Base-by-base conservation (phyloP, 2,888 invertebrate species). In the Dynastes maya region DNA sequence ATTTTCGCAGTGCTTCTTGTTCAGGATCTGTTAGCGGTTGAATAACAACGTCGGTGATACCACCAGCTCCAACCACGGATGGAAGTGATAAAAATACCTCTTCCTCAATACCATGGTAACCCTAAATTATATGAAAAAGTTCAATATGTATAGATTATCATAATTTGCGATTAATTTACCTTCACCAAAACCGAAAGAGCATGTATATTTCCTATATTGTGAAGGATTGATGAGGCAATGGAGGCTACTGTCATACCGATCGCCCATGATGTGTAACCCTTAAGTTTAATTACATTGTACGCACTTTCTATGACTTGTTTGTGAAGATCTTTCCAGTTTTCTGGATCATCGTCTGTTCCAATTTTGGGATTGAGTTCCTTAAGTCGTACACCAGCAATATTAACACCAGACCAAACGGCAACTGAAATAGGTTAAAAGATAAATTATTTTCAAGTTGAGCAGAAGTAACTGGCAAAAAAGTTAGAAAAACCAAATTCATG, bases 371-470 rank as follows among this genome's bases (percentile, higher is more conserved):
- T 94, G 49, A 97, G 86, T 83, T 96, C 96, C 82, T 92, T 91
- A 78, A 97, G 90, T 2, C 95, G 92, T 0, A 97, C 96, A 6
- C 97, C 98, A 6, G 96, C 97, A 64, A 98, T 93, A 88, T 97
- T 97, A 29, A 97, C 97, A 11, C 96, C 96, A 0, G 97, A 97
- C 97, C 97, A 98, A 0, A 98, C 95, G 8, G 97, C 95, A 80
- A 97, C 96, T 95, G 86, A 8, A 58, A 40, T 32, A 70, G 53
- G 1, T 32, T 6, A 65, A 8, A 49, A 74, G n/a, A 45, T 29
- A 53, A 77, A 72, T 51, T 63, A 63, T 29, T 29, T 37, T 37
- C 5, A 2, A 37, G 45, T 45, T 45, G 45, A 45, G 8, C 2
- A 32, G 32, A 32, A 32, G 32, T 4, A 2, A 37, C 32, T 1